These are phyloP conservation scores for Acrossocheilus wenchowensis DNA, from an alignment of 2,797 vertebrate species.

Conservation along the genomic window DNA sequence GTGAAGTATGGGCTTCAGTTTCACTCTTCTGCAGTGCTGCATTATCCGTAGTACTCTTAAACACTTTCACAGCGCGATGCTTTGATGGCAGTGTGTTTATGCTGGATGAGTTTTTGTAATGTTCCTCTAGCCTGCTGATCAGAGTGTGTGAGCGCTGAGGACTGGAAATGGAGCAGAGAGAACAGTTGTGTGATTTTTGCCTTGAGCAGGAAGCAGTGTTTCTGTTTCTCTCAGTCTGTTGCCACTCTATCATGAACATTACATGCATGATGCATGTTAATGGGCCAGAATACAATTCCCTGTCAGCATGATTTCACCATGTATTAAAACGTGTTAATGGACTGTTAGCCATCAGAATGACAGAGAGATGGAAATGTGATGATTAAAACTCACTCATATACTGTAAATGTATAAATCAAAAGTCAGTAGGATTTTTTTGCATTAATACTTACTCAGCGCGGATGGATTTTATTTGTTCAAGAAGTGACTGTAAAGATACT, in stretches of 20 bases:
- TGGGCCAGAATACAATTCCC: background rate
- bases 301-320: background rate
- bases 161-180: background rate
- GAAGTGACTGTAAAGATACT: background rate
- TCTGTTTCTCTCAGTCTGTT: background rate
- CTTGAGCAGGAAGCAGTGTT: background rate
- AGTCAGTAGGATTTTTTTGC: background rate
- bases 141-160: background rate
- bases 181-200: background rate
- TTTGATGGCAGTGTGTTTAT: slow-evolving; percentile 13
- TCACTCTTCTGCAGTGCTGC: background rate
- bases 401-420: background rate
- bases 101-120: background rate
- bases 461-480: background rate
- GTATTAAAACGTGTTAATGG: background rate
- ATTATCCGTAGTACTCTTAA: background rate
- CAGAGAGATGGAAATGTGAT: background rate
- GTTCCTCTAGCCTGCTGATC: slow-evolving; percentile 1
- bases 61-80: background rate
- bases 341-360: background rate
- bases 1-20: background rate
- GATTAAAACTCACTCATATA: background rate
- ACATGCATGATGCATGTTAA: background rate
- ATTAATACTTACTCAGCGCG: background rate
- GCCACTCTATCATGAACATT: background rate